Conservation (phyloP, 2,113 vertebrate genomes). For the Zingel zingel region DNA sequence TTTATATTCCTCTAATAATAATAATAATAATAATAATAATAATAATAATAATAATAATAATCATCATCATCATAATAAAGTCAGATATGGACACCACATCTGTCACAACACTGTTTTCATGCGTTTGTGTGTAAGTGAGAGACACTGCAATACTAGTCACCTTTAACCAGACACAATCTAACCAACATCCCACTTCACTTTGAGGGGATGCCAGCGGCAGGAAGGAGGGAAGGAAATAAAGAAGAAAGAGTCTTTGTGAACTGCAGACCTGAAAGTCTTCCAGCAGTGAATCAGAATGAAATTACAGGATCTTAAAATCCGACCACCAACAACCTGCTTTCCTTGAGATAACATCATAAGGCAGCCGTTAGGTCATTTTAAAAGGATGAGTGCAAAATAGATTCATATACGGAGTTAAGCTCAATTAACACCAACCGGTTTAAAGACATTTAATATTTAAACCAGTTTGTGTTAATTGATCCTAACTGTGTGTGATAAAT, state of each 20-base stretch:
- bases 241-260: conserved; percentile 71
- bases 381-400: conserved; percentile 25
- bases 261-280: conserved; percentile 51
- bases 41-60: no score
- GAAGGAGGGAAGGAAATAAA: conserved; percentile 61
- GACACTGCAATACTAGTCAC: conserved; percentile 8
- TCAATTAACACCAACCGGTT: neutral
- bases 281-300: conserved; percentile 57
- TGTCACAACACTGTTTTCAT: conserved; percentile 13
- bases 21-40: no score
- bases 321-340: conserved; percentile 41
- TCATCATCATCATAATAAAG: neutral
- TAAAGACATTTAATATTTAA: neutral
- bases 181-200: conserved; percentile 59
- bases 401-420: conserved; percentile 30
- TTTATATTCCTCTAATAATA: neutral
- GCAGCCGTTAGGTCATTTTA: conserved; percentile 9
- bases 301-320: conserved; percentile 53
- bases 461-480: no score
- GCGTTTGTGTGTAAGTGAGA: conserved; percentile 8
- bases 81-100: conserved; percentile 18
- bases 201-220: conserved; percentile 66
- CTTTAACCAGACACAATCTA: conserved; percentile 37
- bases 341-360: conserved; percentile 53
- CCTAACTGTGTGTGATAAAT: conserved; percentile 15